A percentile compares a stretch with the other conserved stretches of the same genome.
phyloP scores from a whole-genome alignment of 2,113 vertebrate species.

The Dipodomys stephensi region DNA sequence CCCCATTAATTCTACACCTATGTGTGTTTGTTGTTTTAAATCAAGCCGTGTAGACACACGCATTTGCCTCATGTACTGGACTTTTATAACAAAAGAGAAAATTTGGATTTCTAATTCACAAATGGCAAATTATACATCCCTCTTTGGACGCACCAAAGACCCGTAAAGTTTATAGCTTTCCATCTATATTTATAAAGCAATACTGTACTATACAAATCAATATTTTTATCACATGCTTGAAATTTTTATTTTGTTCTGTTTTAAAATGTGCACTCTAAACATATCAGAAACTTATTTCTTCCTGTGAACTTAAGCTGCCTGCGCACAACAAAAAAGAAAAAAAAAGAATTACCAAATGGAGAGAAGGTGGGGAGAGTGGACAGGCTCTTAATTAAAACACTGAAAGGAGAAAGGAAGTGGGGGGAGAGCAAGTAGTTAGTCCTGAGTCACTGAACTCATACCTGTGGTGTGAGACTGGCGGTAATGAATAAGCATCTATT shows the following conservation, averaged over 20 bases:
- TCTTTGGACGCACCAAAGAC: conserved; percentile 91
- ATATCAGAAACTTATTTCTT: conserved; percentile 88
- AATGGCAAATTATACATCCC: conserved; percentile 84
- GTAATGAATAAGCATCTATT: conserved; percentile 72
- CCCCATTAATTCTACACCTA: conserved; percentile 13
- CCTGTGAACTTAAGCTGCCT: conserved; percentile 90
- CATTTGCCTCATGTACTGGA: conserved; percentile 76
- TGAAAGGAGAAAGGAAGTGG: conserved; percentile 60
- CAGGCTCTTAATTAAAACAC: conserved; percentile 66
- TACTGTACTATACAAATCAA: conserved; percentile 91
- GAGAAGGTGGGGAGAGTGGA: conserved; percentile 74
- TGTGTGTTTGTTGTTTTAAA: conserved; percentile 56
- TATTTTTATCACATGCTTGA: conserved; percentile 90
- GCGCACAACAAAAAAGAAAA: conserved; percentile 87
- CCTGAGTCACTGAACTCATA: conserved; percentile 40
- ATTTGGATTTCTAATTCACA: conserved; percentile 86
- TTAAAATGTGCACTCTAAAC: conserved; percentile 89
- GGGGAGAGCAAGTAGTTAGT: conserved; percentile 69
- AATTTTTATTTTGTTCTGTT: conserved; percentile 84
- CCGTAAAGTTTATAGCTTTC: conserved; percentile 90
- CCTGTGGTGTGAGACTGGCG: no score
- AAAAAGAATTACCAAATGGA: conserved; percentile 71
- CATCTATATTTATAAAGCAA: conserved; percentile 92
- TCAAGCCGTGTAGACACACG: conserved; percentile 69
- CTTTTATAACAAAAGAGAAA: conserved; percentile 83